phyloP scores from a whole-genome alignment of 2,797 vertebrate species.

The Cottoperca gobio region DNA sequence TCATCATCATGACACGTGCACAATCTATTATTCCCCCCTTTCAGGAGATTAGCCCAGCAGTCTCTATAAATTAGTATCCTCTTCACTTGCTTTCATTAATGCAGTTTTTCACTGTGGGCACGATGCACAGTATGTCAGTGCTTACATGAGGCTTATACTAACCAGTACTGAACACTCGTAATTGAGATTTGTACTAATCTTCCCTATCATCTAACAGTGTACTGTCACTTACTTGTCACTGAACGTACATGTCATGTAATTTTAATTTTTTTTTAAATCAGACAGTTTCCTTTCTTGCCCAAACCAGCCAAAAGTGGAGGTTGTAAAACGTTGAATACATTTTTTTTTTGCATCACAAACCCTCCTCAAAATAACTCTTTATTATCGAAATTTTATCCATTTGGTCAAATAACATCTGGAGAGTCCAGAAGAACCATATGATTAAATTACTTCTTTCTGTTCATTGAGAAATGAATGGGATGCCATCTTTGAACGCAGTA shows the following conservation, averaged over 20 bases:
- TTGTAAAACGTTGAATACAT: background rate
- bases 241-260: background rate
- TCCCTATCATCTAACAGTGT: background rate
- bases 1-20: slow-evolving; percentile 31
- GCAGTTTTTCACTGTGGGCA: background rate
- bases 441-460: too few species aligned
- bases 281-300: background rate
- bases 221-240: background rate
- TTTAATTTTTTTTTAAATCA: background rate
- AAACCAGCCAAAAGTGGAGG: background rate
- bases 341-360: background rate
- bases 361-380: background rate
- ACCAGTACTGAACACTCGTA: background rate
- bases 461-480: too few species aligned
- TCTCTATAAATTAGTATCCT: slow-evolving; percentile 27
- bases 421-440: background rate
- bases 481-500: too few species aligned
- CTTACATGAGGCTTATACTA: background rate
- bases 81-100: slow-evolving; percentile 7
- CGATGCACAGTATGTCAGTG: background rate
- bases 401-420: background rate
- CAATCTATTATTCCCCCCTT: slow-evolving; percentile 42
- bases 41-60: slow-evolving; percentile 44
- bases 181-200: background rate
- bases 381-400: background rate